phyloP scores from a whole-genome alignment of 2,113 vertebrate species.

The Oxyura jamaicensis region DNA sequence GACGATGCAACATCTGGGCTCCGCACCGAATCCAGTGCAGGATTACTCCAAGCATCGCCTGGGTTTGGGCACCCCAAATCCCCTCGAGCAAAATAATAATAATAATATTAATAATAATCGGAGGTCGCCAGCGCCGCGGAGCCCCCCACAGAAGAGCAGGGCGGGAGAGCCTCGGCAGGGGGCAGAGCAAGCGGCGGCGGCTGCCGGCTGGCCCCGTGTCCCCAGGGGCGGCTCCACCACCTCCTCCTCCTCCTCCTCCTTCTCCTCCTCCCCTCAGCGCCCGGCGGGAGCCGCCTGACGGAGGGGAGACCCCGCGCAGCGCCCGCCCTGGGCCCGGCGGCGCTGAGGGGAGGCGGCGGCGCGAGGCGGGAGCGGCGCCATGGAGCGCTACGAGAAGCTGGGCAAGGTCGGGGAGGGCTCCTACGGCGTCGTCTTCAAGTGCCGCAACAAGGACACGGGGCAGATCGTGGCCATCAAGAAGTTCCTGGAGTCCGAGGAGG shows the following conservation, averaged over 20 bases:
- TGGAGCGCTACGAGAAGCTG: slow-evolving; percentile 97
- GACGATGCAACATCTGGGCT: neutral
- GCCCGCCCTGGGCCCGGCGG: neutral
- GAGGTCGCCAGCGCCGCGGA: neutral
- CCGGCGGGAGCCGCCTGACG: neutral
- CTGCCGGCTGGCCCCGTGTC: neutral
- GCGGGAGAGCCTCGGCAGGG: no score
- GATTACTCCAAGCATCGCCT: accelerated
- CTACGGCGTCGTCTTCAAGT: slow-evolving; percentile 96
- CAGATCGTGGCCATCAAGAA: slow-evolving; percentile 95
- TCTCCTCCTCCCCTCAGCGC: neutral
- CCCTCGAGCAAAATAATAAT: no score
- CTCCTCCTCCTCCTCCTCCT: no score
- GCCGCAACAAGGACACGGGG: slow-evolving; percentile 89
- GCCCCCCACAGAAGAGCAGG: no score
- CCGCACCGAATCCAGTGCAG: accelerated
- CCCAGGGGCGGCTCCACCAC: neutral
- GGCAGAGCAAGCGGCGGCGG: no score
- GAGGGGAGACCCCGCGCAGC: neutral
- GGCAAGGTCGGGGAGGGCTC: slow-evolving; percentile 94
- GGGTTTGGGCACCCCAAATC: neutral
- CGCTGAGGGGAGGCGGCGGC: neutral
- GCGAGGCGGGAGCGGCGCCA: slow-evolving; percentile 31
- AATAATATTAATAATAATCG: no score
- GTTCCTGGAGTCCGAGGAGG: slow-evolving; percentile 94